Percentiles rank a stretch among this genome's conserved stretches.
These are phyloP conservation scores for Pelecanus crispus DNA, from an alignment of 2,113 vertebrate genomes.

Conservation along the genomic window DNA sequence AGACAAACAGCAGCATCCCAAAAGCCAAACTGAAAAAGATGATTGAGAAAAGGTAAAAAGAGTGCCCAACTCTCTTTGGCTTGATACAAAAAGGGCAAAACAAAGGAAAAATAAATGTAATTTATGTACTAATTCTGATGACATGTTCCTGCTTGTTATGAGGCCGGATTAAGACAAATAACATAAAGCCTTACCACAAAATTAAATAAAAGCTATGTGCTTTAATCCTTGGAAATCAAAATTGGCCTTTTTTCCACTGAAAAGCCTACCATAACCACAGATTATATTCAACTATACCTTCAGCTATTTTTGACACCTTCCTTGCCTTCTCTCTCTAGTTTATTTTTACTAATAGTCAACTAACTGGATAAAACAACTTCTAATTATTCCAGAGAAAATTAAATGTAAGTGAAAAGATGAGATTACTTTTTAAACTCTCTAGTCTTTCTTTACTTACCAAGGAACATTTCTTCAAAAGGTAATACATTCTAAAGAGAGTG, in stretches of 20 bases:
- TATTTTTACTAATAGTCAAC: neutral
- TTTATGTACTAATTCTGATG: neutral
- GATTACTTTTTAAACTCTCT: neutral
- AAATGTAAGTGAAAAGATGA: neutral
- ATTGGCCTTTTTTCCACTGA: neutral
- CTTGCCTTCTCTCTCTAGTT: neutral
- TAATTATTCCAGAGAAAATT: neutral
- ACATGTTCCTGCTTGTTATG: accelerated
- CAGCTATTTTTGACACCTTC: neutral
- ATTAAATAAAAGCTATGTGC: neutral
- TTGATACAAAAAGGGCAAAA: neutral
- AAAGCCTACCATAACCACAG: neutral
- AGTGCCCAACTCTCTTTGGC: neutral
- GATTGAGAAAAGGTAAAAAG: neutral
- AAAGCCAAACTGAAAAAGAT: conserved; percentile 1
- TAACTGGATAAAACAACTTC: neutral
- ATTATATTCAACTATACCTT: neutral
- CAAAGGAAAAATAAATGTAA: neutral
- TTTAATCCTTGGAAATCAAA: neutral
- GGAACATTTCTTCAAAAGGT: neutral
- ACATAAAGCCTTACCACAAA: neutral
- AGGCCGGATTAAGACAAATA: neutral
- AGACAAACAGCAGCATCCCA: conserved; percentile 44
- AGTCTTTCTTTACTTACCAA: neutral
- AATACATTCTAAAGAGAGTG: neutral